Evolutionary conservation across 2,888 invertebrate genomes (phyloP), one percentile per base, ranked within the genome.

Genomic region (Vanessa cardui): DNA sequence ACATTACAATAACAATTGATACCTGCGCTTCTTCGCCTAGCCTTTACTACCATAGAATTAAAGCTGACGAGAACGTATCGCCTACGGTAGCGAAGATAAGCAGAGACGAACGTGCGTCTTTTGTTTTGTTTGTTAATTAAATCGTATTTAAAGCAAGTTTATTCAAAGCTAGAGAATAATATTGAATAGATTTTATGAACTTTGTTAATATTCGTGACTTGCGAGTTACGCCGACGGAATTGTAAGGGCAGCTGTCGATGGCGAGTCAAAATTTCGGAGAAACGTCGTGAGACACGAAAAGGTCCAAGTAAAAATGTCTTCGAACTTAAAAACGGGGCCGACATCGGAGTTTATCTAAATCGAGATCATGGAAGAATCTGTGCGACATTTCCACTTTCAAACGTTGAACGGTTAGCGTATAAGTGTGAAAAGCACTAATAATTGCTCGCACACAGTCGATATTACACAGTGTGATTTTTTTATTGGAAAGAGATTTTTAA

Each of bases 361-460:
- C 52, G 61, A 75, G 70, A 71, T 74, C 73, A 66, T 68, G 62
- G 70, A 74, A 63, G 62, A 65, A 68, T 72, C 62, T 71, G 78
- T 82, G 86, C 77, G 87, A 89, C 90, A 89, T 86, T 84, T 88
- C 84, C 76, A 80, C 80, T 74, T 80, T 76, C 77, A 76, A 81
- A 85, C 80, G 82, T 79, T 81, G 76, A 72, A 72, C 88, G 73
- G 79, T 92, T 92, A 92, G 87, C 87, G 74, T 75, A 78, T 74
- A 84, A 77, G 90, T 89, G 92, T 92, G 87, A 92, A 92, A 90
- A 92, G 90, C 87, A 77, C 78, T 70, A 80, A 83, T 88, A 87
- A 90, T 91, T 87, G 86, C 84, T 82, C 76, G 70, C 76, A 78
- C 75, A 78, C 67, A 76, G 81, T 83, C 80, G 83, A 86, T 79